Conservation (phyloP, 2,888 invertebrate species). For the Tipula confusa region DNA sequence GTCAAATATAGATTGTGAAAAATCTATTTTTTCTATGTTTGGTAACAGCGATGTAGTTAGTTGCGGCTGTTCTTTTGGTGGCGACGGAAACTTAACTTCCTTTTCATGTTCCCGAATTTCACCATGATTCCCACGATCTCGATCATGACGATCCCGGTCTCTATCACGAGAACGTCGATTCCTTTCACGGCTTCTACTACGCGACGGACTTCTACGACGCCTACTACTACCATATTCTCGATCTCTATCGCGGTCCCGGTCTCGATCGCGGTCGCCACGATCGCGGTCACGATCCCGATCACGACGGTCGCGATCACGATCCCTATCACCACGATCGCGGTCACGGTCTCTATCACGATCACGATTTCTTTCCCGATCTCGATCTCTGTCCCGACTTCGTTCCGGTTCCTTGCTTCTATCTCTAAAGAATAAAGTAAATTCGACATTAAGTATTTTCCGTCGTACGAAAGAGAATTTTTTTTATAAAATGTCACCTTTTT, state of each 20-base stretch:
- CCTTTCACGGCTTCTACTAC: conserved; percentile 30
- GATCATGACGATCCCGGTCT: conserved; percentile 45
- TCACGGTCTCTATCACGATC: conserved; percentile 43
- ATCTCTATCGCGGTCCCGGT: conserved; percentile 38
- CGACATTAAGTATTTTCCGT: background rate
- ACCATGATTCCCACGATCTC: conserved; percentile 36
- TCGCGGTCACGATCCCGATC: conserved; percentile 36
- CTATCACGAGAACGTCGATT: conserved; percentile 34
- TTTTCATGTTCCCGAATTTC: conserved; percentile 39
- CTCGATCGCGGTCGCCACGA: conserved; percentile 42
- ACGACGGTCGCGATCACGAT: conserved; percentile 44
- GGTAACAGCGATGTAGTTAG: background rate
- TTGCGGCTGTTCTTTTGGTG: conserved; percentile 46
- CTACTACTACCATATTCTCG: conserved; percentile 40
- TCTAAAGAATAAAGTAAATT: background rate
- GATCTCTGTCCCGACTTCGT: conserved; percentile 34
- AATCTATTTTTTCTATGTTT: conserved; percentile 40
- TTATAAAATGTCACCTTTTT: conserved; percentile 28
- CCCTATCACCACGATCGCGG: conserved; percentile 39
- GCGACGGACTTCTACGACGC: background rate
- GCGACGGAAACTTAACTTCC: conserved; percentile 48
- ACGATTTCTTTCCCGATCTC: conserved; percentile 35
- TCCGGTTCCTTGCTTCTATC: conserved; percentile 30
- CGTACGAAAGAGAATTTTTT: background rate
- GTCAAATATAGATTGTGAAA: conserved; percentile 48